Evolutionary conservation across 2,888 invertebrate species (phyloP).

Genomic region (Endomychus coccineus): DNA sequence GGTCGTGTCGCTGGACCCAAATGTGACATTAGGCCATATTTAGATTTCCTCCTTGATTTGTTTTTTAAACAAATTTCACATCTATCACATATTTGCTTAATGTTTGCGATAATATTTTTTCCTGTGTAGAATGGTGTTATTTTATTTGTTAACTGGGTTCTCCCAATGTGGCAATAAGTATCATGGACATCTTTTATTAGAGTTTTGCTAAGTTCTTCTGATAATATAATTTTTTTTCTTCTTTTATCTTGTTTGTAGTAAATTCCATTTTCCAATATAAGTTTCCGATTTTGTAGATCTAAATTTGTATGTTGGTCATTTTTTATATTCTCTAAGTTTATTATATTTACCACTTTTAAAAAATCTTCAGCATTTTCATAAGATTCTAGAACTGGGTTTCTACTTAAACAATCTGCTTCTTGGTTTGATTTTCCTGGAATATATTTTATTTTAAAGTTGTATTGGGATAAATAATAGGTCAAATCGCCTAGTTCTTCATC

Average conservation of each 20-base stretch:
- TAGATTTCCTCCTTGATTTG: constrained; percentile 24
- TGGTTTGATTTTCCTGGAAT: constrained; percentile 18
- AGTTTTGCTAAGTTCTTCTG: constrained; percentile 15
- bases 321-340: constrained; percentile 11
- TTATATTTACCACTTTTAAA: constrained; percentile 13
- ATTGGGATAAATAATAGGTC: constrained; percentile 14
- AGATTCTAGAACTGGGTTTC: constrained; percentile 20
- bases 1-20: too few relatives aligned
- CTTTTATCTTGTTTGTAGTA: constrained; percentile 13
- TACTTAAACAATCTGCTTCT: constrained; percentile 20
- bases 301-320: constrained; percentile 16
- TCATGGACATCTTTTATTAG: constrained; percentile 14
- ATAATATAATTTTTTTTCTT: constrained; percentile 13
- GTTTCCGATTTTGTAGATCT: constrained; percentile 9
- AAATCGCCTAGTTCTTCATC: constrained; percentile 13
- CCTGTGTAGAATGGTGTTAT: constrained; percentile 4
- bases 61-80: constrained; percentile 17
- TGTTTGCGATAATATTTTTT: constrained; percentile 1
- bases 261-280: constrained; percentile 11
- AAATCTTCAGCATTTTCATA: constrained; percentile 14
- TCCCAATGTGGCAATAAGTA: constrained; percentile 11
- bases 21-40: too few relatives aligned
- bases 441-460: constrained; percentile 15
- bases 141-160: constrained; percentile 5
- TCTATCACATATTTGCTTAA: constrained; percentile 3